Conservation (phyloP, 2,113 vertebrate species). For the Mobula hypostoma region DNA sequence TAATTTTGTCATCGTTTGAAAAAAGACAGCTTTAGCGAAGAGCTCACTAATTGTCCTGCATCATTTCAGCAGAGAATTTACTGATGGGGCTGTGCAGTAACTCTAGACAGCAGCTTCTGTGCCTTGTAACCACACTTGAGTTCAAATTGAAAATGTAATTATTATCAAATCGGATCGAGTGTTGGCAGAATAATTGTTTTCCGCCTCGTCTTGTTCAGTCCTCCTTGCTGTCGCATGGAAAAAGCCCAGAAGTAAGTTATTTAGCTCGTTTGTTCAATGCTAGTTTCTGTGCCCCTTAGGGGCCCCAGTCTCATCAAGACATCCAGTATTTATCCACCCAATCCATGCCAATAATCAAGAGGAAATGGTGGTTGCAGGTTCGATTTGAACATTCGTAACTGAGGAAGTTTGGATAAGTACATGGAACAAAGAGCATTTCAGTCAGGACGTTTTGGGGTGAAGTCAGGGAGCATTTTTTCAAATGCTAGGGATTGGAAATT, state of each 20-base stretch:
- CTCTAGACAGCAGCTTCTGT: not conserved
- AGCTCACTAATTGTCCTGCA: not conserved
- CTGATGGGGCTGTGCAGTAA: not conserved
- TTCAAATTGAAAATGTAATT: slow-evolving; percentile 16
- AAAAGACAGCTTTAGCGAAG: not conserved
- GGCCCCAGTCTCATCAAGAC: too few species aligned
- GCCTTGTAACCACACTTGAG: not conserved
- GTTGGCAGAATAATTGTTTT: not conserved
- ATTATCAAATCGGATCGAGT: not conserved
- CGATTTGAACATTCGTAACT: too few species aligned
- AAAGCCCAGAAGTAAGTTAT: too few species aligned
- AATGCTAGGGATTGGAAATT: too few species aligned
- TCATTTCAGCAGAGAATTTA: not conserved
- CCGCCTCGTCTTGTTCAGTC: not conserved
- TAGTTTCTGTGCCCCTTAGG: too few species aligned
- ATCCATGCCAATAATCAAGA: too few species aligned
- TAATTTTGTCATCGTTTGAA: not conserved
- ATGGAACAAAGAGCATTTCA: too few species aligned
- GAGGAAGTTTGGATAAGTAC: too few species aligned
- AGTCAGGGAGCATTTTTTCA: too few species aligned
- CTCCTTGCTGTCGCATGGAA: not conserved
- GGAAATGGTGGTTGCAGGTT: too few species aligned
- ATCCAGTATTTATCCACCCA: not conserved
- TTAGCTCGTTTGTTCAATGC: too few species aligned
- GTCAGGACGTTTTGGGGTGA: too few species aligned